Base-by-base conservation (phyloP, 2,888 invertebrate genomes). In the Brachyopa scutellaris region DNA sequence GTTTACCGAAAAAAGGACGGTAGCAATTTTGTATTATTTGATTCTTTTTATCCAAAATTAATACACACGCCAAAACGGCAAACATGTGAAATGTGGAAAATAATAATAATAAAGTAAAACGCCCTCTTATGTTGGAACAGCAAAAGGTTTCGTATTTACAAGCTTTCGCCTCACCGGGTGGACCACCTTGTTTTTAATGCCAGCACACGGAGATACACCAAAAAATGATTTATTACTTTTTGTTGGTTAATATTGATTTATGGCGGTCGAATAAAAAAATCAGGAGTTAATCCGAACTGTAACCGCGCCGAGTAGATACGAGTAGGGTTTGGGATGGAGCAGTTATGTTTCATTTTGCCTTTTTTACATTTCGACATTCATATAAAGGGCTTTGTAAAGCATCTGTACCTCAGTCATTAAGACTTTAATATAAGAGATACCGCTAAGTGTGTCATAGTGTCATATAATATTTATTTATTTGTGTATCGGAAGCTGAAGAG, bases 211-310 rank as follows among this genome's bases (percentile, higher is more conserved):
- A 31, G 42, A 59, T 38, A 51, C 38, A 53, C 45, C 9, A 23
- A 47, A 38, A 57, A 11, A 51, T 51, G 74, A 80, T 80, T 74
- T 76, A 80, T 76, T 57, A 76, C 59, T 51, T 79, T 64, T 59
- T 64, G 62, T 80, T 80, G 74, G 80, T 80, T 80, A 69, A 76
- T 74, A 76, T 80, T 76, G 80, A 80, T 80, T 80, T 80, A 80
- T 70, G 74, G 51, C 59, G 69, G 80, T 76, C 36, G 49, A 69
- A 57, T 21, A 23, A 57, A 64, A n/a, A n/a, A 70, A 64, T 76
- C 57, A 29, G 51, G 57, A 76, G 69, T 57, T 69, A 70, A 80
- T 76, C 69, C 49, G 7, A 62, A n/a, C 19, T 40, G 33, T 51
- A 53, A 59, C 38, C 31, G 47, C 7, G 21, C 31, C 13, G 45